Evolutionary conservation across 2,113 vertebrate species (phyloP), one percentile per base, ranked within the genome.

Genomic region (Strix aluco): DNA sequence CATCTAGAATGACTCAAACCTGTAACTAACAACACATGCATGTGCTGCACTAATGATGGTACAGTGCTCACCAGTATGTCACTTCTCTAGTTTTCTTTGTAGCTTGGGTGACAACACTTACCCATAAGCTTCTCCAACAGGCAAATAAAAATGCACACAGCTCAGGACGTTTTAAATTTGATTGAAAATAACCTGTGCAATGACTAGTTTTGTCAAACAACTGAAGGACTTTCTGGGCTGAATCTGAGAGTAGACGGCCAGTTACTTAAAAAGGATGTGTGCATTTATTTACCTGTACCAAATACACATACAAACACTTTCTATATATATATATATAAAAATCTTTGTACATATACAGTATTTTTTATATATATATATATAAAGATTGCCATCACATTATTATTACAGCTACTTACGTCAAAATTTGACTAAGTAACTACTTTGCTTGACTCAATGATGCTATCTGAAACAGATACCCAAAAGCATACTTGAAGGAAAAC

Each of bases 321-420:
- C 38, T 92, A 92, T 91, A 91, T 73, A 95, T 96, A 96, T 96
- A 96, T 94, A 97, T 91, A 92, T 49, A 93, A 9, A 95, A 91
- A 98, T 80, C 90, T 95, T 92, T 92, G 94, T 93, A 94, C 69
- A 91, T 81, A 87, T 73, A 95, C 63, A 69, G 81, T 89, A 89
- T 85, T 91, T 87, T 92, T 92, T 96, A 98, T 98, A 97, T 97
- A 97, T 96, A 97, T 96, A 98, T 98, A 97, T 97, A 97, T 97
- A 97, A 98, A 96, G 98, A 98, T 98, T 98, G 98, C 98, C 98
- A 98, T 98, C 98, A 98, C 98, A 98, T 98, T 97, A 98, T 98
- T 80, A n/a, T 93, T 97, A 96, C 86, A 95, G 96, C 88, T 96
- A 94, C 97, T 97, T 90, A 54, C 91, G 95, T 97, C 97, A 97